Evolutionary conservation across 2,888 invertebrate species (phyloP).

Genomic region (Aphelenchoides bicaudatus): DNA sequence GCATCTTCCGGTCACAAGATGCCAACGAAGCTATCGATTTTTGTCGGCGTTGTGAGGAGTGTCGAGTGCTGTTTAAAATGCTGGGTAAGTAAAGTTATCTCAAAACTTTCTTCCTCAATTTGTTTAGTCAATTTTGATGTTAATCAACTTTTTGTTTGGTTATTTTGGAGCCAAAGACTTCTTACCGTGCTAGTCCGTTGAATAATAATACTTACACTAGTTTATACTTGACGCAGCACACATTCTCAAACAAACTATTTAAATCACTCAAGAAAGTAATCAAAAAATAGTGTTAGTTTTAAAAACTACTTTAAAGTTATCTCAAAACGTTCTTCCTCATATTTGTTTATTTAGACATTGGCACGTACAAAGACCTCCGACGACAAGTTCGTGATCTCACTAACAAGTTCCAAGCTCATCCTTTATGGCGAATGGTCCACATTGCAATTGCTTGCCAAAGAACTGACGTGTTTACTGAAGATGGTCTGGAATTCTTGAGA

Average conservation of each 20-base stretch:
- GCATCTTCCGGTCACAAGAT: conserved; percentile 48
- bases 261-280: too few species aligned
- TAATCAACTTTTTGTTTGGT: too few species aligned
- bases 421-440: conserved; percentile 55
- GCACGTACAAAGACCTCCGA: conserved; percentile 30
- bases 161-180: too few species aligned
- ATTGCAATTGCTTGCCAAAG: conserved; percentile 52
- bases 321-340: not conserved
- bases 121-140: conserved; percentile 12
- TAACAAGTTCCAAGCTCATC: conserved; percentile 37
- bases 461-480: conserved; percentile 44
- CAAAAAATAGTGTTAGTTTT: conserved; percentile 5
- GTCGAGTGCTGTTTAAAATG: conserved; percentile 41
- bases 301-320: conserved; percentile 1
- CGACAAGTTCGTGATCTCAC: conserved; percentile 35
- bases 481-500: conserved; percentile 35
- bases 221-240: too few species aligned
- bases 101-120: not conserved
- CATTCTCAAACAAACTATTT: too few species aligned
- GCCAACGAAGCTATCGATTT: conserved; percentile 50
- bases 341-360: conserved; percentile 15
- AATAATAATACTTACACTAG: too few species aligned
- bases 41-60: conserved; percentile 47
- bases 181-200: too few species aligned
- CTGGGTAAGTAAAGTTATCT: conserved; percentile 32